phyloP scores from a whole-genome alignment of 2,113 vertebrate species.

The Machaerirhynchus nigripectus region DNA sequence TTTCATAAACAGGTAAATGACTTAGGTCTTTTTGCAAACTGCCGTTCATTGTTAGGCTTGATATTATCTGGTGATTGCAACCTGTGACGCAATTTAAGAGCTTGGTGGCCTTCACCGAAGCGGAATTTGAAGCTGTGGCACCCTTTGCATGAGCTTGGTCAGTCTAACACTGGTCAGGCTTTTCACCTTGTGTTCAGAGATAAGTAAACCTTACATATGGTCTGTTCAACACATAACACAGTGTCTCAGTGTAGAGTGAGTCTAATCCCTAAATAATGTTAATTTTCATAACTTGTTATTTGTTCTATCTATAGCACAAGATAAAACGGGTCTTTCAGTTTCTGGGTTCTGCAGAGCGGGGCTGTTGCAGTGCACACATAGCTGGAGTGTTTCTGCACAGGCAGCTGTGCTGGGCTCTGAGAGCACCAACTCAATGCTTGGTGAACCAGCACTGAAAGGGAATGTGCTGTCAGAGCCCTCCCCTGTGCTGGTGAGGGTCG shows the following conservation, averaged over 20 bases:
- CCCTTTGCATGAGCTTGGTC: not conserved
- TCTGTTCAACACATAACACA: not conserved
- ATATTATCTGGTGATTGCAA: not conserved
- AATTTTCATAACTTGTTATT: not conserved
- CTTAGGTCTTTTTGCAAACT: not conserved
- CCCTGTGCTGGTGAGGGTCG: not conserved
- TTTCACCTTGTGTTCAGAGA: not conserved
- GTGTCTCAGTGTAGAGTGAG: not conserved
- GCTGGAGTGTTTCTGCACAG: not conserved
- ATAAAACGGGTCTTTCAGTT: rapidly evolving
- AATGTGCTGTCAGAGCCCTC: no score
- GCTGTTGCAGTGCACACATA: not conserved
- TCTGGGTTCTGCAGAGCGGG: not conserved
- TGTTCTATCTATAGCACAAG: rapidly evolving
- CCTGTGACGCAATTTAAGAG: not conserved
- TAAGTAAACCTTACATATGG: not conserved
- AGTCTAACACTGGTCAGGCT: not conserved
- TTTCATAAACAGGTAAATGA: not conserved
- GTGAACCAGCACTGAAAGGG: not conserved
- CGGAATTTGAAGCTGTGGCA: not conserved
- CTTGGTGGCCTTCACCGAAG: not conserved
- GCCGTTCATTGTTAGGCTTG: not conserved
- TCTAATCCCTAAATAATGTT: not conserved
- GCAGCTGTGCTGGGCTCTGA: not conserved
- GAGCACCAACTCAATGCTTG: not conserved